Conservation (phyloP, 2,113 vertebrate species). For the Percina caprodes region DNA sequence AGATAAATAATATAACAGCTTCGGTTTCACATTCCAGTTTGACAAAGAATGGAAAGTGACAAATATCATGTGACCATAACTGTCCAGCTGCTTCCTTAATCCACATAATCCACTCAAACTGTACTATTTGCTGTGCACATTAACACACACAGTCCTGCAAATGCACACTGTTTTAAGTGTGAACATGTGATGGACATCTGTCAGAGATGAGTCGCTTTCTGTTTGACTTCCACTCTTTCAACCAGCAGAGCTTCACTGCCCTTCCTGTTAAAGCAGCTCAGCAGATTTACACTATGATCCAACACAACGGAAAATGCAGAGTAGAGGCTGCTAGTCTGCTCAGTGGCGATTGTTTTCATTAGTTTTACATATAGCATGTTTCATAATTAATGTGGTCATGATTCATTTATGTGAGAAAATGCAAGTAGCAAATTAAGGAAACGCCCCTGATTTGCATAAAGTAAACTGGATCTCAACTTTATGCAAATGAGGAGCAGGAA, state of each 20-base stretch:
- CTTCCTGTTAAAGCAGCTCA: neutral
- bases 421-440: conserved; percentile 22
- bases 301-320: neutral
- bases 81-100: conserved; percentile 31
- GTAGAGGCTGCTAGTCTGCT: neutral
- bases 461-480: too few species aligned
- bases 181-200: conserved; percentile 9
- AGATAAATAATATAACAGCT: neutral
- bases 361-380: conserved; percentile 11
- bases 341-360: neutral
- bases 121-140: neutral
- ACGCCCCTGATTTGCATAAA: neutral
- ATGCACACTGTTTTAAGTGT: neutral
- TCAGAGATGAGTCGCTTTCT: neutral
- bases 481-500: too few species aligned
- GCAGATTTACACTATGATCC: neutral
- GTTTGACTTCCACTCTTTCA: conserved; percentile 3
- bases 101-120: conserved; percentile 32
- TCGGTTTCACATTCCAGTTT: neutral
- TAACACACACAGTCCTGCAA: neutral
- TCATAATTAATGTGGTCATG: conserved; percentile 41
- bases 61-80: neutral
- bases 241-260: neutral
- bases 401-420: conserved; percentile 41
- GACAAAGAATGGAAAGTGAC: neutral